Evolutionary conservation across 2,888 invertebrate genomes (phyloP).

Genomic region (Metopia argyrocephala): DNA sequence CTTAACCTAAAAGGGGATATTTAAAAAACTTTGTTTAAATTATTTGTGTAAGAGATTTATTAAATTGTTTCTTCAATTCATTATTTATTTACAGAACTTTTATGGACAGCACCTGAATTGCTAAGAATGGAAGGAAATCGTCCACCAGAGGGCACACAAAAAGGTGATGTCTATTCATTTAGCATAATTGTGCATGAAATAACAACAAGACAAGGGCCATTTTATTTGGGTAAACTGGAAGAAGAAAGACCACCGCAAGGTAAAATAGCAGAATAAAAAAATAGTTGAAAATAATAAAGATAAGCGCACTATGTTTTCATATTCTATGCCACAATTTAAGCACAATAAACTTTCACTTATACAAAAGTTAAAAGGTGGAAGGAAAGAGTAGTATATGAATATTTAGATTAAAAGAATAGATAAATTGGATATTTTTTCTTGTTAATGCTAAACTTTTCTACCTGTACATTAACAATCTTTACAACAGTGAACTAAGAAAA

Average conservation of each 20-base stretch:
- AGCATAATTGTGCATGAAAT: slow-evolving; percentile 97
- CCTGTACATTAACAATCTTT: too few species aligned
- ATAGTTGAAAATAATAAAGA: background rate
- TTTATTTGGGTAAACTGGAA: slow-evolving; percentile 86
- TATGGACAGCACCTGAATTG: slow-evolving; percentile 96
- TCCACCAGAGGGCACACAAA: slow-evolving; percentile 88
- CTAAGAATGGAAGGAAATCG: slow-evolving; percentile 83
- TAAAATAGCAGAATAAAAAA: slow-evolving; percentile 74
- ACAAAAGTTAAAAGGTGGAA: too few species aligned
- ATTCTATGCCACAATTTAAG: too few species aligned
- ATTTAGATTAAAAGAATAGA: too few species aligned
- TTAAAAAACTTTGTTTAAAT: slow-evolving; percentile 1
- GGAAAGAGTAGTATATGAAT: too few species aligned
- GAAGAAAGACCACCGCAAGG: slow-evolving; percentile 85
- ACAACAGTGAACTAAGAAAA: too few species aligned
- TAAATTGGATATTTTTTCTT: too few species aligned
- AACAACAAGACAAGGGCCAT: slow-evolving; percentile 91
- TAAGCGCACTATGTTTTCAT: too few species aligned
- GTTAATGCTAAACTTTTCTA: too few species aligned
- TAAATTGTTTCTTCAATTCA: slow-evolving; percentile 8
- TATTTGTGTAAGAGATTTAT: too few species aligned
- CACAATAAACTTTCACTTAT: too few species aligned
- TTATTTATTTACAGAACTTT: slow-evolving; percentile 81
- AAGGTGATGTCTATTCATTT: slow-evolving; percentile 97
- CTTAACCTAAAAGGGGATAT: too few species aligned